Conservation (phyloP, 2,113 vertebrate genomes). For the Anarrhichthys ocellatus region DNA sequence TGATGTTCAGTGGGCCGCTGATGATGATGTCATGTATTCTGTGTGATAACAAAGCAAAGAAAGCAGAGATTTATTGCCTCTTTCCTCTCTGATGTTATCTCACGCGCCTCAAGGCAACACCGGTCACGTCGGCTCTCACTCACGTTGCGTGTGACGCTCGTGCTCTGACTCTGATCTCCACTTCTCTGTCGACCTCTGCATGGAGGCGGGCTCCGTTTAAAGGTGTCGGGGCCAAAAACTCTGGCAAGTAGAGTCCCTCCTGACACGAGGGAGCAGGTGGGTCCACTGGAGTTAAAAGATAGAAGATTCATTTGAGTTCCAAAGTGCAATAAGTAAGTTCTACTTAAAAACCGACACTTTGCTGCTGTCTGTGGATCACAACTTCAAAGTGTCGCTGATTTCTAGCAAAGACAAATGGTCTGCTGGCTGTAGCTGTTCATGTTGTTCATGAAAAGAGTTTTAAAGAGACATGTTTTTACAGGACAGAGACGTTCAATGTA, state of each 20-base stretch:
- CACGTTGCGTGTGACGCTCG: constrained; percentile 55
- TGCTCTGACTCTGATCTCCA: constrained; percentile 73
- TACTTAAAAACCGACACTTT: background rate
- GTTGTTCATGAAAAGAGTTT: too few relatives aligned
- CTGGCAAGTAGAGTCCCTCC: constrained; percentile 72
- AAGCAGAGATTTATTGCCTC: background rate
- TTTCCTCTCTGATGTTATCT: background rate
- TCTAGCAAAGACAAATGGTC: background rate
- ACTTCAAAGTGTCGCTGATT: too few relatives aligned
- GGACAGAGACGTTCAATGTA: too few relatives aligned
- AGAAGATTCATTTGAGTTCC: background rate
- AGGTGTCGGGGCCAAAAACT: constrained; percentile 72
- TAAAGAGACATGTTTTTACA: too few relatives aligned
- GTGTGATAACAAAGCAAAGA: constrained; percentile 20
- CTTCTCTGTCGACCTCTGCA: constrained; percentile 60
- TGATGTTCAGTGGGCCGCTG: constrained; percentile 66
- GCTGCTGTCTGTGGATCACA: too few relatives aligned
- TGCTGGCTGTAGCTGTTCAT: background rate
- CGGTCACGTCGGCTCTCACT: background rate
- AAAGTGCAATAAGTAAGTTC: background rate
- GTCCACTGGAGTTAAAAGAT: constrained; percentile 66
- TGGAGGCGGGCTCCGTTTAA: constrained; percentile 42
- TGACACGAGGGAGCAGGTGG: constrained; percentile 64
- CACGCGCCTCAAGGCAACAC: too few relatives aligned
- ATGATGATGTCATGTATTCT: constrained; percentile 68